phyloP scores from a whole-genome alignment of 2,888 invertebrate genomes.

The Scotopteryx bipunctaria region DNA sequence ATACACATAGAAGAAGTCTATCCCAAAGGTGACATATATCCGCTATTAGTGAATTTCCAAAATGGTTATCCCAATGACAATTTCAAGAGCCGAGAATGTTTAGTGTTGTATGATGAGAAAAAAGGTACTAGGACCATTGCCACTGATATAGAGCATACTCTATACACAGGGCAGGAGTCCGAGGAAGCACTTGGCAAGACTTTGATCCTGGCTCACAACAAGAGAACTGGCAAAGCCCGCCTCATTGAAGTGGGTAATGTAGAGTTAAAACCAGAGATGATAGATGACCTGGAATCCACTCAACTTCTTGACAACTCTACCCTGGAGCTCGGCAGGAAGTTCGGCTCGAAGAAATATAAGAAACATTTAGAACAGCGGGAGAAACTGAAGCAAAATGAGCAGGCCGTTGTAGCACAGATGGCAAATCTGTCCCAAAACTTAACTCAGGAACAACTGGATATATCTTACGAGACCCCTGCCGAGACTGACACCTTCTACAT shows the following conservation, averaged over 20 bases:
- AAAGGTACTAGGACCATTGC: conserved; percentile 48
- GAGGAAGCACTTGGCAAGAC: conserved; percentile 57
- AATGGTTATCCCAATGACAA: conserved; percentile 63
- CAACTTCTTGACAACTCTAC: conserved; percentile 53
- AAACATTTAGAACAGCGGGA: conserved; percentile 84
- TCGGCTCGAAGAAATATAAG: conserved; percentile 86
- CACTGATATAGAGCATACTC: conserved; percentile 49
- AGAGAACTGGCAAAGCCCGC: conserved; percentile 63
- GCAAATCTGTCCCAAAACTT: conserved; percentile 75
- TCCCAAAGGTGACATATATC: conserved; percentile 50
- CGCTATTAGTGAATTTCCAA: conserved; percentile 63
- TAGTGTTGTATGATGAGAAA: conserved; percentile 48
- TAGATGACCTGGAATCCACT: conserved; percentile 41
- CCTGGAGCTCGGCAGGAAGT: conserved; percentile 82
- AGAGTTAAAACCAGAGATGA: conserved; percentile 57
- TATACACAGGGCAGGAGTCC: conserved; percentile 65
- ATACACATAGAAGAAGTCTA: conserved; percentile 60
- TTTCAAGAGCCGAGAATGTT: conserved; percentile 50
- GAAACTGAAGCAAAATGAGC: conserved; percentile 82
- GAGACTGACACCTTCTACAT: conserved; percentile 73
- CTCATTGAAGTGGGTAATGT: conserved; percentile 58
- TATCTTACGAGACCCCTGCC: conserved; percentile 56
- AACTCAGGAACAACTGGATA: conserved; percentile 58
- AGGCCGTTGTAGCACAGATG: conserved; percentile 83
- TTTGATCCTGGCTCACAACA: conserved; percentile 59